These are phyloP conservation scores for Heteractis magnifica DNA, from an alignment of 92 coral and sea anemone genomes.

Conservation along the genomic window DNA sequence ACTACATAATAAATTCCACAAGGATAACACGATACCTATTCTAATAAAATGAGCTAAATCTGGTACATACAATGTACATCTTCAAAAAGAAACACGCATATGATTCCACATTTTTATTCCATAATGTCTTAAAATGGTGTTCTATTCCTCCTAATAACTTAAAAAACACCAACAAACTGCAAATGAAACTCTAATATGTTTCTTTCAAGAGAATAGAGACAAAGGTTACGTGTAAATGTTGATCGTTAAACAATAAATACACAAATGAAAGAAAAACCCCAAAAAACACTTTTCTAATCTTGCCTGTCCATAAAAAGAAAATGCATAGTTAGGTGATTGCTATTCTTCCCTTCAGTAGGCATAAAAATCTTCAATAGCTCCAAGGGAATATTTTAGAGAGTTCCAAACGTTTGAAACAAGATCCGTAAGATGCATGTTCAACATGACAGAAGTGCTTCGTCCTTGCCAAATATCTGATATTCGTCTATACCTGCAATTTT, in stretches of 20 bases:
- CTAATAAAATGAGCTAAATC: too few species aligned
- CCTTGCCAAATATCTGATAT: not conserved
- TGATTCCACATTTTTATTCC: not conserved
- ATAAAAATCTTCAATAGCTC: not conserved
- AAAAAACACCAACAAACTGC: not conserved
- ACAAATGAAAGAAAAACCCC: not conserved
- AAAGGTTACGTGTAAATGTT: not conserved
- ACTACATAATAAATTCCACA: not conserved
- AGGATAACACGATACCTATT: not conserved
- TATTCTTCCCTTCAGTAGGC: not conserved
- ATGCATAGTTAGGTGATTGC: not conserved
- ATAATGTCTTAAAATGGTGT: not conserved
- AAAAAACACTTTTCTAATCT: not conserved
- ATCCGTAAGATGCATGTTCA: not conserved
- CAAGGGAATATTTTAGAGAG: not conserved
- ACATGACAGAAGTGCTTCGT: not conserved
- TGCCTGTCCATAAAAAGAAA: not conserved
- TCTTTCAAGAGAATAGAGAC: not conserved
- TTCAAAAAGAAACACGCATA: not conserved
- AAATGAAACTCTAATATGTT: not conserved
- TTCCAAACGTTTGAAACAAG: not conserved
- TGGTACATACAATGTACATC: not conserved
- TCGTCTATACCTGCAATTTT: constrained; percentile 22
- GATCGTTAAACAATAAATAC: not conserved
- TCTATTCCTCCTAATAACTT: not conserved